Conservation (phyloP, 2,113 vertebrate species). For the Daubentonia madagascariensis region DNA sequence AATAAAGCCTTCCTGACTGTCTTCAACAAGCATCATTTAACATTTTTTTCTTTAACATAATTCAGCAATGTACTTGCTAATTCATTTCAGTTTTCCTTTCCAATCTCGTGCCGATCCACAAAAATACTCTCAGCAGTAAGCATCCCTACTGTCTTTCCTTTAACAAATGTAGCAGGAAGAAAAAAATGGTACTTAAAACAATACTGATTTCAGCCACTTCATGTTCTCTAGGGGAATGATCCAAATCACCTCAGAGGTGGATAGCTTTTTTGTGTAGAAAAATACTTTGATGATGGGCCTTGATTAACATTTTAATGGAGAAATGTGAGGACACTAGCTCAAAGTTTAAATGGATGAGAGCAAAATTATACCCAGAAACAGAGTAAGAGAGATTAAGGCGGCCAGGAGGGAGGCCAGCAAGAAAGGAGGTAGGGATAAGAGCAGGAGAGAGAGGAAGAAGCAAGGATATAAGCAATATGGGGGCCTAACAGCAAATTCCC, state of each 20-base stretch:
- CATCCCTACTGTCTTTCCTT: background rate
- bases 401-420: background rate
- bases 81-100: background rate
- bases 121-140: background rate
- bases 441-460: background rate
- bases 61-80: background rate
- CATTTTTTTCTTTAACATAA: background rate
- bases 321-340: background rate
- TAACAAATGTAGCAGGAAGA: background rate
- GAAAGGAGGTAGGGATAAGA: background rate
- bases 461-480: background rate
- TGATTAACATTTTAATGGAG: background rate
- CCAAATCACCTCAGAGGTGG: background rate
- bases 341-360: conserved; percentile 9
- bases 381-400: background rate
- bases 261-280: background rate
- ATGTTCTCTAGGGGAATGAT: background rate
- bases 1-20: background rate
- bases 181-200: conserved; percentile 7
- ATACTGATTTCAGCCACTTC: background rate
- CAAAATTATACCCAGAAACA: background rate
- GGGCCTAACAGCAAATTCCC: background rate
- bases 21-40: background rate
- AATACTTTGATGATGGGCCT: background rate
- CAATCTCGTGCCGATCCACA: background rate